Evolutionary conservation across 2,797 vertebrate genomes (phyloP).

Genomic region (Cyprinodon diabolis): DNA sequence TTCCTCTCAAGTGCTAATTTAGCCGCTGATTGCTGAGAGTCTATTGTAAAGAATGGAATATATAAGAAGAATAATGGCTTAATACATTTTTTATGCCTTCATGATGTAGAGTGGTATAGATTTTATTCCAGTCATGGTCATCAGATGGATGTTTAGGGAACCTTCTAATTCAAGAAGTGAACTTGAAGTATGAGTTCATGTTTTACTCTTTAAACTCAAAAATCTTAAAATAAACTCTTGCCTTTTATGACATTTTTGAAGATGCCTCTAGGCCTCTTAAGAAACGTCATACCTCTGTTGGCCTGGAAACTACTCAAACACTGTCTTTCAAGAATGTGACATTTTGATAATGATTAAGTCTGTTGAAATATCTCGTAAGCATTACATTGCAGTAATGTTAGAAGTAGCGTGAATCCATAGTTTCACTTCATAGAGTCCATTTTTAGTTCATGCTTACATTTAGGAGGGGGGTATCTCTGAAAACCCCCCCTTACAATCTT

Average conservation of each 20-base stretch:
- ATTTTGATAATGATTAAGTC: neutral
- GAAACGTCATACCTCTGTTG: neutral
- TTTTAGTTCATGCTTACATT: neutral
- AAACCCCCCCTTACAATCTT: neutral
- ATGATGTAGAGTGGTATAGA: conserved; percentile 1
- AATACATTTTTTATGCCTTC: neutral
- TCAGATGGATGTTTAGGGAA: neutral
- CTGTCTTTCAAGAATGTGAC: neutral
- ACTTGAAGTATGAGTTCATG: neutral
- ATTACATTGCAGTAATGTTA: neutral
- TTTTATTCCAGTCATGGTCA: neutral
- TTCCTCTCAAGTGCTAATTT: neutral
- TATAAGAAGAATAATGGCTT: neutral
- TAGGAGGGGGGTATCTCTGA: neutral
- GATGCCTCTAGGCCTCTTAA: neutral
- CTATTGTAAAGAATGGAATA: neutral
- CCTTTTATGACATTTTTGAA: neutral
- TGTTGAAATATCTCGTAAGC: neutral
- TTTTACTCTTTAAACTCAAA: neutral
- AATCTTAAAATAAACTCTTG: neutral
- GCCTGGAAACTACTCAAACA: neutral
- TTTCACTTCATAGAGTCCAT: neutral
- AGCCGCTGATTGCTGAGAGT: neutral
- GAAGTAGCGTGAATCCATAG: neutral
- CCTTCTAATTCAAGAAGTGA: neutral